Percentiles rank a stretch among this genome's conserved stretches.
These are phyloP conservation scores for Oscheius sp. DNA, from an alignment of 2,888 invertebrate genomes.

Conservation along the genomic window DNA sequence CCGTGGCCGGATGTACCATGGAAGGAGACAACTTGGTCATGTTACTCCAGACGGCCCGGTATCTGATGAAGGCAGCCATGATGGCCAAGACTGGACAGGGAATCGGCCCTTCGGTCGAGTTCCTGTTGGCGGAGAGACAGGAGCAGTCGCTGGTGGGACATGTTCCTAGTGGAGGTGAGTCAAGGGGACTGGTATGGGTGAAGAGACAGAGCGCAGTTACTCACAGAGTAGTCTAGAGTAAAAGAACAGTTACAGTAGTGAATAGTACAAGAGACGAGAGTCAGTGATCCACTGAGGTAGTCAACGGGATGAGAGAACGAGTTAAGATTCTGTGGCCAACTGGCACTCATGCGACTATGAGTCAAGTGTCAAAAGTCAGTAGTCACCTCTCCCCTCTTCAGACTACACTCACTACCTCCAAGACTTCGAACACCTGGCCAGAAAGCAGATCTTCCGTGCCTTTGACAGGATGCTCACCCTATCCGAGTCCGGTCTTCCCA, in stretches of 20 bases:
- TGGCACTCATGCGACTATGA: too few species aligned
- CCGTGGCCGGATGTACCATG: conserved; percentile 86
- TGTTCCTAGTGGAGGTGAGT: conserved; percentile 23
- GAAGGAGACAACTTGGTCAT: conserved; percentile 97
- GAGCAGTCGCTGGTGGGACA: conserved; percentile 17
- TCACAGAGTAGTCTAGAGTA: neutral
- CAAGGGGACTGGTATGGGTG: neutral
- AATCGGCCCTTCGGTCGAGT: conserved; percentile 43
- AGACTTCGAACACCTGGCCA: conserved; percentile 51
- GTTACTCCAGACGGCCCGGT: conserved; percentile 85
- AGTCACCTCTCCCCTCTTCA: neutral
- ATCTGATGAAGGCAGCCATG: conserved; percentile 78
- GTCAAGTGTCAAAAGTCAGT: conserved; percentile 14
- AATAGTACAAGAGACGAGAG: too few species aligned
- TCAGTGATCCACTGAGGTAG: too few species aligned
- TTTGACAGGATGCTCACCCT: conserved; percentile 48
- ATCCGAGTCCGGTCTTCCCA: conserved; percentile 35
- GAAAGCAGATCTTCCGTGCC: conserved; percentile 46
- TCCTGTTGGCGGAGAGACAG: conserved; percentile 24
- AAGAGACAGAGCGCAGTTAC: neutral
- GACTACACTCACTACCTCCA: conserved; percentile 30
- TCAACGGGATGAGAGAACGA: too few species aligned
- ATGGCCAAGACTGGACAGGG: conserved; percentile 35
- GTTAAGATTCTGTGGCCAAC: too few species aligned
- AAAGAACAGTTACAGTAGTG: neutral